Percentiles rank a stretch among this genome's conserved stretches.
phyloP scores from a whole-genome alignment of 1,140 invertebrate species.

The Oncopeltus fasciatus region DNA sequence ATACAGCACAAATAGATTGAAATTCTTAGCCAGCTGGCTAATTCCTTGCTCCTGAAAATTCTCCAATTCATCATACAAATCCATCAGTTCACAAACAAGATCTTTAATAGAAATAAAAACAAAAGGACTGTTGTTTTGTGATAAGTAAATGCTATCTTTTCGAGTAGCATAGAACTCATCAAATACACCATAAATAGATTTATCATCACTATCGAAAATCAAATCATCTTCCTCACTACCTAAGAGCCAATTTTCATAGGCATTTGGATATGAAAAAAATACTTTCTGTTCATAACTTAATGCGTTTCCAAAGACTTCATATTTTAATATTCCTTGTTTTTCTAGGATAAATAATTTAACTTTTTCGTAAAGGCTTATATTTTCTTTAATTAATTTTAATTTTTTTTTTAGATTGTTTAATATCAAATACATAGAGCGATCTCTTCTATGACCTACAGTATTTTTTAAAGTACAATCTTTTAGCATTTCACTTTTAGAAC shows the following conservation, averaged over 20 bases:
- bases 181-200: not conserved
- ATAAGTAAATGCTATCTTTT: not conserved
- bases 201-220: slow-evolving; percentile 5
- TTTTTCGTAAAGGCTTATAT: not conserved
- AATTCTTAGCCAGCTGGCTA: not conserved
- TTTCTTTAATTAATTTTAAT: not conserved
- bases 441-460: not conserved
- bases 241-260: not conserved
- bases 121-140: too few species aligned
- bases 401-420: not conserved
- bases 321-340: not conserved
- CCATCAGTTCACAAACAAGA: not conserved
- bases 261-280: not conserved
- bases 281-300: not conserved
- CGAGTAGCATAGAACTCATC: not conserved
- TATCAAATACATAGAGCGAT: not conserved
- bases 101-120: not conserved
- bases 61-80: not conserved
- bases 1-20: not conserved
- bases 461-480: slow-evolving; percentile 29
- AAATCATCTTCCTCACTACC: slow-evolving; percentile 9
- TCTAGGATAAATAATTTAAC: not conserved
- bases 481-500: slow-evolving; percentile 44
- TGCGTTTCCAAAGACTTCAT: not conserved
- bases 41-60: not conserved